Evolutionary conservation across 2,888 invertebrate species (phyloP).

Genomic region (Saturnia pavonia): DNA sequence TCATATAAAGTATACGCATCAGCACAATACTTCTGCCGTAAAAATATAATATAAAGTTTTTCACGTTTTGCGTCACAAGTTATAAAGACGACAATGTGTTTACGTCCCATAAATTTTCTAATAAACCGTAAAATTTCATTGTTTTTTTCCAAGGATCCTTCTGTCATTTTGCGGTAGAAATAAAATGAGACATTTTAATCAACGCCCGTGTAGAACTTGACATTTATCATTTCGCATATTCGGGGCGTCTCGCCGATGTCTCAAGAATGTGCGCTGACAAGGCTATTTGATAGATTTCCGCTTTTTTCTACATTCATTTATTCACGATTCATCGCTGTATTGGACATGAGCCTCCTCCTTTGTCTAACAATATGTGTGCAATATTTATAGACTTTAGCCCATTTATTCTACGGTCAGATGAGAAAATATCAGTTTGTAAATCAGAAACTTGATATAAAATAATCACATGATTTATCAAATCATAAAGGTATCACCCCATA

Average conservation of each 20-base stretch:
- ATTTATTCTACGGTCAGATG: not conserved
- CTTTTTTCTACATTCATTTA: not conserved
- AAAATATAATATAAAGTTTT: constrained; percentile 27
- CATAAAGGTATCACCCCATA: not conserved
- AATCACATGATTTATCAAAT: not conserved
- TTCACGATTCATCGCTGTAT: not conserved
- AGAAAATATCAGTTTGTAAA: not conserved
- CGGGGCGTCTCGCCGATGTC: not conserved
- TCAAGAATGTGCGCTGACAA: constrained; percentile 4
- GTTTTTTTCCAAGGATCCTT: constrained; percentile 40
- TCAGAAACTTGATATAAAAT: not conserved
- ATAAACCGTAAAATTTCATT: constrained; percentile 65
- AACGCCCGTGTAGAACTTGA: constrained; percentile 8
- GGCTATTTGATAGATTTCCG: not conserved
- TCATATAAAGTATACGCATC: constrained; percentile 16
- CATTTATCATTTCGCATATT: constrained; percentile 13
- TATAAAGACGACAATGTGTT: constrained; percentile 64
- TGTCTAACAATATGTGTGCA: not conserved
- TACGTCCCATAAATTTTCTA: constrained; percentile 66
- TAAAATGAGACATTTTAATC: constrained; percentile 20
- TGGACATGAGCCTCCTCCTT: not conserved
- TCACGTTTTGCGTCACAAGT: constrained; percentile 30
- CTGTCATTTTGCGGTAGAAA: constrained; percentile 29
- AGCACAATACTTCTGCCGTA: constrained; percentile 18
- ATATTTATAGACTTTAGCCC: not conserved